Percentiles rank a stretch among this genome's conserved stretches.
These are phyloP conservation scores for Epinephelus cyanopodus DNA, from an alignment of 2,113 vertebrate genomes.

Conservation along the genomic window DNA sequence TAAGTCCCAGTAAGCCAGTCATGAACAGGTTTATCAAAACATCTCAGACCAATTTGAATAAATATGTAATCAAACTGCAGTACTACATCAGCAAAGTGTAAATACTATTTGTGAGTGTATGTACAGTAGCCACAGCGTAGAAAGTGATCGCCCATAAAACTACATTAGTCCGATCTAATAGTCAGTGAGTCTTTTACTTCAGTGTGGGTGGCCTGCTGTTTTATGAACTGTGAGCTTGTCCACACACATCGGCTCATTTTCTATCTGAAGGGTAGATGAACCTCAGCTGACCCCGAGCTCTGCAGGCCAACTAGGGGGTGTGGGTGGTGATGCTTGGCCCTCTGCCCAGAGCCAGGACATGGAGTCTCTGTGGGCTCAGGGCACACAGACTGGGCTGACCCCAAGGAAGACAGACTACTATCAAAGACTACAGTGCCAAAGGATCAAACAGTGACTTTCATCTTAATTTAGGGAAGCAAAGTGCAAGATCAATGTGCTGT, in stretches of 20 bases:
- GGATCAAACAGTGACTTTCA: slow-evolving; percentile 45
- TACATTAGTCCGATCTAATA: neutral
- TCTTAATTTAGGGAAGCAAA: slow-evolving; percentile 33
- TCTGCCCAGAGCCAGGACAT: slow-evolving; percentile 42
- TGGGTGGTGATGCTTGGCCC: slow-evolving; percentile 59
- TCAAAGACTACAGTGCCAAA: slow-evolving; percentile 23
- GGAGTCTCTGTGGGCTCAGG: slow-evolving; percentile 38
- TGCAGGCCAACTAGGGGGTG: slow-evolving; percentile 22
- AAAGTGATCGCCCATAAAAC: slow-evolving; percentile 21
- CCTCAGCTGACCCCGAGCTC: slow-evolving; percentile 50
- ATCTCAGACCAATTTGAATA: neutral
- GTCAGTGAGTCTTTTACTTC: slow-evolving; percentile 15
- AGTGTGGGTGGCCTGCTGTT: slow-evolving; percentile 26
- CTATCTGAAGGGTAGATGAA: slow-evolving; percentile 58
- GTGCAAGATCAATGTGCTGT: slow-evolving; percentile 25
- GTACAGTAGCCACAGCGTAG: neutral
- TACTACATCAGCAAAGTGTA: neutral
- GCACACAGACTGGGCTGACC: slow-evolving; percentile 36
- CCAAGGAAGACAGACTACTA: slow-evolving; percentile 33
- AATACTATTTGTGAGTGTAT: neutral
- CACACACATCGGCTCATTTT: slow-evolving; percentile 65
- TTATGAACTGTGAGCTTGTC: slow-evolving; percentile 61
- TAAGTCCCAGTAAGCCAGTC: slow-evolving; percentile 24
- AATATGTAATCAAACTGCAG: neutral
- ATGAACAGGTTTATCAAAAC: slow-evolving; percentile 6